Evolutionary conservation across 64 coral and sea anemone species (phyloP).

Genomic region (Pachyseris speciosa): DNA sequence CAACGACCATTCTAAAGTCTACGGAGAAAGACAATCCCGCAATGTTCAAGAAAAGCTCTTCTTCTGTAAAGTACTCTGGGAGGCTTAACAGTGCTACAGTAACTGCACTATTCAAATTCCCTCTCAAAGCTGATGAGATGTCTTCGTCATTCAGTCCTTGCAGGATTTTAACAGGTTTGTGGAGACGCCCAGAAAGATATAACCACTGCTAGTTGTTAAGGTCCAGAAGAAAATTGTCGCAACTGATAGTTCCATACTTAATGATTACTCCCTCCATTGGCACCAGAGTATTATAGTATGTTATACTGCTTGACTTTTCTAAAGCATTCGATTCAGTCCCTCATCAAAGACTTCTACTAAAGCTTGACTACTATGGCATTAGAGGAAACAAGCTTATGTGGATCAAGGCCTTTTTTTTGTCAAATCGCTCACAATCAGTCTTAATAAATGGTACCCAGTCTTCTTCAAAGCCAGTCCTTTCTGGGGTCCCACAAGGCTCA

Average conservation of each 20-base stretch:
- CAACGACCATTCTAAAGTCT: constrained; percentile 97
- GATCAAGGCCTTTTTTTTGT: too few species aligned
- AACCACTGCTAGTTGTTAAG: constrained; percentile 86
- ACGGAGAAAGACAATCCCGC: constrained; percentile 88
- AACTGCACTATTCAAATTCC: constrained; percentile 75
- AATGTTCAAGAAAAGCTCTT: constrained; percentile 88
- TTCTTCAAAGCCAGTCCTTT: too few species aligned
- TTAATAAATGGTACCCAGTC: too few species aligned
- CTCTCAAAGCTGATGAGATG: constrained; percentile 58
- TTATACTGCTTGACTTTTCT: too few species aligned
- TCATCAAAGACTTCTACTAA: too few species aligned
- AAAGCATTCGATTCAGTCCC: too few species aligned
- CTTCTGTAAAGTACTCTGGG: constrained; percentile 82
- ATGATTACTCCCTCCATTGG: constrained; percentile 68
- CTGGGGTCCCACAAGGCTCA: too few species aligned
- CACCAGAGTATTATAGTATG: constrained; percentile 95
- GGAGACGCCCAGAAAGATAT: constrained; percentile 84
- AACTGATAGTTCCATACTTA: constrained; percentile 94
- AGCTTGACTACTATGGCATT: too few species aligned
- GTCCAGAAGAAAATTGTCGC: constrained; percentile 73
- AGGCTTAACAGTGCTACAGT: constrained; percentile 82
- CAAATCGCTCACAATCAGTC: too few species aligned
- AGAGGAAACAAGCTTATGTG: too few species aligned
- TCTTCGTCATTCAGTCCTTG: constrained; percentile 12
- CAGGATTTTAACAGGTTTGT: constrained; percentile 88